Evolutionary conservation across 2,797 vertebrate species (phyloP).

Genomic region (Hafferia zeledoni): DNA sequence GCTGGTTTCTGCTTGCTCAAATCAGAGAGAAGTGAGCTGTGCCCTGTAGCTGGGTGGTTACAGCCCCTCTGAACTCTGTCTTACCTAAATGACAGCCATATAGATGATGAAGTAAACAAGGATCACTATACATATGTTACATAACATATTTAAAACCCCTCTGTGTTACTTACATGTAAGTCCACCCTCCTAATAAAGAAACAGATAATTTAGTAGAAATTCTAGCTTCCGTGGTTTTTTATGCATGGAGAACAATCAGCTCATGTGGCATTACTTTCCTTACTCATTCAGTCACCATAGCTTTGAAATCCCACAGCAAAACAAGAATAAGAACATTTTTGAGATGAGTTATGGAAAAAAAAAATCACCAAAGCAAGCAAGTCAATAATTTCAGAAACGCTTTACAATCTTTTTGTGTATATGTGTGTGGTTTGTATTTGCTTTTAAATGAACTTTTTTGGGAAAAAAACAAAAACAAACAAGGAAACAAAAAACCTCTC

Average conservation of each 20-base stretch:
- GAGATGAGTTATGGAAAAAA: not conserved
- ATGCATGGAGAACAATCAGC: not conserved
- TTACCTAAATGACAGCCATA: not conserved
- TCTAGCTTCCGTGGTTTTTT: not conserved
- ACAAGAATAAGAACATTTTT: not conserved
- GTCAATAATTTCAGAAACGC: not conserved
- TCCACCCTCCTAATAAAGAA: not conserved
- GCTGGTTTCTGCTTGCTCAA: not conserved
- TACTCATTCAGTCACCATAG: not conserved
- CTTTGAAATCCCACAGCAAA: not conserved
- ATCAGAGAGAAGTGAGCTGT: not conserved
- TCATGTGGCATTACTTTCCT: not conserved
- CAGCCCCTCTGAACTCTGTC: not conserved
- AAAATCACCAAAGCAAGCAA: not conserved
- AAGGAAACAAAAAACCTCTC: too few species aligned
- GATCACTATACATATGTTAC: not conserved
- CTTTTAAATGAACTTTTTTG: not conserved
- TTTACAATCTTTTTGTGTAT: not conserved
- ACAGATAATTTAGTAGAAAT: not conserved
- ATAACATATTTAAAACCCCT: not conserved
- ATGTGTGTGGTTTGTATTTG: not conserved
- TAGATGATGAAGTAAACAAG: not conserved
- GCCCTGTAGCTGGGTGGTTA: not conserved
- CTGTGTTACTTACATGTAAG: not conserved
- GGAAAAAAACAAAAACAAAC: accelerated